Percentiles rank a stretch among this genome's conserved stretches.
Conservation (phyloP, 2,113 vertebrate species). For the Cyanistes caeruleus region DNA sequence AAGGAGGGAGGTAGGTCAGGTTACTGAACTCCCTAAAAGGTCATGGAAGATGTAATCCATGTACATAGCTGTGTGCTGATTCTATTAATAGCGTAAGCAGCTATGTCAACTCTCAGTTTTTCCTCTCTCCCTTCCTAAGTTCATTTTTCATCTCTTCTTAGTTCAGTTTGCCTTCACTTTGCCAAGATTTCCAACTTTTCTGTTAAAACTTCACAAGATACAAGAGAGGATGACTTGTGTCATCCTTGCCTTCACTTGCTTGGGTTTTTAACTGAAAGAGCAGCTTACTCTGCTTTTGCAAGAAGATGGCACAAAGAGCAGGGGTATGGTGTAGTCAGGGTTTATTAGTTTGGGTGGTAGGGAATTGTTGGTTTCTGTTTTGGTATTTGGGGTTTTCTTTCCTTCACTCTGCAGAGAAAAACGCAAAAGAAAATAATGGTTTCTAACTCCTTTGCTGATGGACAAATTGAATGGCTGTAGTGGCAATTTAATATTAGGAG, state of each 20-base stretch:
- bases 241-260: neutral
- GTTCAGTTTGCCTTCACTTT: neutral
- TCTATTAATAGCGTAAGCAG: conserved; percentile 5
- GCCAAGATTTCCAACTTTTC: neutral
- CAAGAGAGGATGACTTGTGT: neutral
- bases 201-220: neutral
- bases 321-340: neutral
- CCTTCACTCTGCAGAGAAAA: neutral
- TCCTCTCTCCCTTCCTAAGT: neutral
- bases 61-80: neutral
- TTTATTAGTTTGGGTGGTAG: neutral
- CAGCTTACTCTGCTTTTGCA: neutral
- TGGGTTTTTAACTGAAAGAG: neutral
- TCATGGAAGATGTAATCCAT: neutral
- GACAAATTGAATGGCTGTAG: neutral
- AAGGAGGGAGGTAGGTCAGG: neutral
- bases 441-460: neutral
- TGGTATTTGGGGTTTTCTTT: neutral
- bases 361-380: neutral
- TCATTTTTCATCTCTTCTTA: neutral
- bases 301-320: neutral
- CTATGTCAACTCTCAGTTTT: conserved; percentile 8
- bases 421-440: neutral
- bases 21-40: neutral
- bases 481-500: neutral